These are phyloP conservation scores for Cyprinodon variegatus DNA, from an alignment of 2,113 vertebrate genomes.

Conservation along the genomic window DNA sequence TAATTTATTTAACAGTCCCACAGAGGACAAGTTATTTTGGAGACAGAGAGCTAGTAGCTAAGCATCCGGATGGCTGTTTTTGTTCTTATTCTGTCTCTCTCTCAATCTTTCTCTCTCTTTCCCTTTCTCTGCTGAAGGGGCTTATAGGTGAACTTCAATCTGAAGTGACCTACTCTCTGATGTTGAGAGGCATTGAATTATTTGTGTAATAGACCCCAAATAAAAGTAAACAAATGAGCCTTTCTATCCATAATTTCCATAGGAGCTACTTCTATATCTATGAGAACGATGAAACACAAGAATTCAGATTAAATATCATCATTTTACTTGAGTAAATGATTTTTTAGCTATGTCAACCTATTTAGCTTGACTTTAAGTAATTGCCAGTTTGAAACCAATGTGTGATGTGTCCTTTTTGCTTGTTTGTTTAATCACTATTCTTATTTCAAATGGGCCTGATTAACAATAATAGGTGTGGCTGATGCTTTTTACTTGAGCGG, in stretches of 20 bases:
- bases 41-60: conserved; percentile 55
- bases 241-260: not conserved
- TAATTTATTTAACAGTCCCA: conserved; percentile 79
- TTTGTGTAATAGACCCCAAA: conserved; percentile 49
- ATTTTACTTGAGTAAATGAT: conserved; percentile 47
- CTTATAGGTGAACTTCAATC: conserved; percentile 61
- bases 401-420: conserved; percentile 1
- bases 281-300: conserved; percentile 41
- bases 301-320: conserved; percentile 56
- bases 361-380: conserved; percentile 32
- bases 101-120: not conserved
- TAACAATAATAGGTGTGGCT: conserved; percentile 42
- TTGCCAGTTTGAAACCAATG: conserved; percentile 27
- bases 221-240: not conserved
- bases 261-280: conserved; percentile 28
- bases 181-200: conserved; percentile 46
- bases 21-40: conserved; percentile 69
- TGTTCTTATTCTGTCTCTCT: conserved; percentile 41
- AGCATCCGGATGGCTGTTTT: conserved; percentile 65
- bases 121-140: conserved; percentile 46
- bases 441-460: conserved; percentile 50
- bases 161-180: conserved; percentile 62
- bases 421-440: not conserved
- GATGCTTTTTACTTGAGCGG: conserved; percentile 52
- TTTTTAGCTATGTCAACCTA: conserved; percentile 30